Evolutionary conservation across 2,888 invertebrate species (phyloP).

Genomic region (Melieria crassipennis): DNA sequence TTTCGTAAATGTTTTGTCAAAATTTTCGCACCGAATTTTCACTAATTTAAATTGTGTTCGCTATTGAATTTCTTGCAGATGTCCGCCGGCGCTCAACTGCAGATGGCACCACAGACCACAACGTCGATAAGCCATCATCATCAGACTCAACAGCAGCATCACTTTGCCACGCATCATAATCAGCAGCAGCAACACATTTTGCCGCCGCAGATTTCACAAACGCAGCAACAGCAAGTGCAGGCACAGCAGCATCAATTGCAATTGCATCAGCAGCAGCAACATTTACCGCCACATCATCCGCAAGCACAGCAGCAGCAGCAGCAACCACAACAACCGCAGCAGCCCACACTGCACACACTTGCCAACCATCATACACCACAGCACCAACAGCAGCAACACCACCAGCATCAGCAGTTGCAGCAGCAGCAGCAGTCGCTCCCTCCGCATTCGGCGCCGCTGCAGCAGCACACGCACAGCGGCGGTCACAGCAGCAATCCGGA

Average conservation of each 20-base stretch:
- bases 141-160: constrained; percentile 59
- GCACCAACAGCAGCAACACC: constrained; percentile 38
- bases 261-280: constrained; percentile 41
- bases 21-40: background rate
- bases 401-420: constrained; percentile 41
- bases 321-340: constrained; percentile 47
- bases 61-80: constrained; percentile 71
- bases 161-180: constrained; percentile 51
- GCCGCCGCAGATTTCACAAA: constrained; percentile 44
- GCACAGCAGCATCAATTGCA: constrained; percentile 42
- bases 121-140: constrained; percentile 65
- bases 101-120: constrained; percentile 96
- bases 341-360: constrained; percentile 21
- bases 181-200: constrained; percentile 52
- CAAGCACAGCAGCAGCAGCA: constrained; percentile 41
- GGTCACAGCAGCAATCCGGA: constrained; percentile 81
- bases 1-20: background rate
- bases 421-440: constrained; percentile 42
- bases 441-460: constrained; percentile 38
- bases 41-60: background rate
- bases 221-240: constrained; percentile 64
- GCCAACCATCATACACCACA: constrained; percentile 29
- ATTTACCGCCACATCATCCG: constrained; percentile 41
- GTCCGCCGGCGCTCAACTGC: constrained; percentile 97
- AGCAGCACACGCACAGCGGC: constrained; percentile 49